Percentiles rank a stretch among this genome's conserved stretches.
Evolutionary conservation across 2,113 vertebrate genomes (phyloP).

Genomic region (Addax nasomaculatus): DNA sequence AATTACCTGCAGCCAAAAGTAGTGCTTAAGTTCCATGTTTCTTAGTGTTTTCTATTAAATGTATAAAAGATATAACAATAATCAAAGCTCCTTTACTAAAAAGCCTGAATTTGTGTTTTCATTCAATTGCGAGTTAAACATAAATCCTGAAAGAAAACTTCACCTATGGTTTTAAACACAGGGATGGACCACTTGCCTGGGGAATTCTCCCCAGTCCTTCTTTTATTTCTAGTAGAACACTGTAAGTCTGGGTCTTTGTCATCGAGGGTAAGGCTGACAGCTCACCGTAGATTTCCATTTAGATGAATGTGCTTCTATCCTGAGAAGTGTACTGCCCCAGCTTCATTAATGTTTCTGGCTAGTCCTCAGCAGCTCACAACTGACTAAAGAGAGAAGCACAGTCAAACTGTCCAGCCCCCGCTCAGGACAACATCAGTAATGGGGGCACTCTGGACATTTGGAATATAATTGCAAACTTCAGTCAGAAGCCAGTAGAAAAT

Average conservation of each 20-base stretch:
- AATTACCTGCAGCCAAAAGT: conserved; percentile 31
- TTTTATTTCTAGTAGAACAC: neutral
- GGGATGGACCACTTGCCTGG: neutral
- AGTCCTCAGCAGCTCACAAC: neutral
- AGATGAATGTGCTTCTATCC: neutral
- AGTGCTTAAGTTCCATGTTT: neutral
- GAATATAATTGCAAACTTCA: conserved; percentile 13
- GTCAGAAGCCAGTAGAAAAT: neutral
- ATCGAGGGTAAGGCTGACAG: neutral
- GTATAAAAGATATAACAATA: neutral
- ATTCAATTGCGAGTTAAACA: neutral
- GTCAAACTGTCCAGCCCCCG: neutral
- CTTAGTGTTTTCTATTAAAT: conserved; percentile 6
- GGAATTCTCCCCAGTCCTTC: neutral
- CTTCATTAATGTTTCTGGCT: neutral
- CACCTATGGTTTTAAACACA: neutral
- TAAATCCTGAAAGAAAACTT: neutral
- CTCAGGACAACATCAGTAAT: neutral
- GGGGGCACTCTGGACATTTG: neutral
- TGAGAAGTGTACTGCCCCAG: neutral
- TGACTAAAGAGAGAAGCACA: neutral
- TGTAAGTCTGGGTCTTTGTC: neutral
- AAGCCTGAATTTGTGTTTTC: neutral
- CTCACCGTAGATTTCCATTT: neutral
- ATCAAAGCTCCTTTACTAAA: neutral